Percentiles rank a stretch among this genome's conserved stretches.
phyloP scores from a whole-genome alignment of 2,797 vertebrate species.

The Macrochelys suwanniensis region DNA sequence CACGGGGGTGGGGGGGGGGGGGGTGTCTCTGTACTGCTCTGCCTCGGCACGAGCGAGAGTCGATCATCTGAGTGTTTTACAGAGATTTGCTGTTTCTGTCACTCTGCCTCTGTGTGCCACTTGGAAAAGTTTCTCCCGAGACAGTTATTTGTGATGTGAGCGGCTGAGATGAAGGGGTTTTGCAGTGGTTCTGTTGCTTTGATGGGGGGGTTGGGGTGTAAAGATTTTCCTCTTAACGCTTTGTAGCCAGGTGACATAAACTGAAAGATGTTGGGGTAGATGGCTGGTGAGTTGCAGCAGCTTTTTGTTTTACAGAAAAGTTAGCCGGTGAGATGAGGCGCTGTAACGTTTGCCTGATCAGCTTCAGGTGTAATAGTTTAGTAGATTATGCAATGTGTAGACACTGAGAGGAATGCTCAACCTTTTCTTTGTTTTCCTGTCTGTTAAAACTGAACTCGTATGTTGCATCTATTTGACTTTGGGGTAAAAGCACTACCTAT shows the following conservation, averaged over 20 bases:
- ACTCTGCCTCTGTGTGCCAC: background rate
- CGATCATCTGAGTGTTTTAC: background rate
- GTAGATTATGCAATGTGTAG: background rate
- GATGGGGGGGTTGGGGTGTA: background rate
- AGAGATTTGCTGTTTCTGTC: background rate
- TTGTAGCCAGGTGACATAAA: background rate
- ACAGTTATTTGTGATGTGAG: background rate
- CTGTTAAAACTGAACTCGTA: background rate
- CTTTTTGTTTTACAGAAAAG: background rate
- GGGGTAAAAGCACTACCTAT: background rate
- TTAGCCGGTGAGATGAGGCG: background rate
- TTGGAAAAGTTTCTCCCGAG: conserved; percentile 36
- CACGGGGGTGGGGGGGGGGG: background rate
- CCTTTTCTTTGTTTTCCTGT: background rate
- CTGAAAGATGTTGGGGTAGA: background rate
- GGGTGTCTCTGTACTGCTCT: background rate
- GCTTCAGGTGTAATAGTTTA: conserved; percentile 36
- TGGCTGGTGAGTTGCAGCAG: background rate
- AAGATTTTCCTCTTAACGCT: background rate
- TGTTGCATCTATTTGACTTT: background rate
- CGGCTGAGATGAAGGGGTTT: background rate
- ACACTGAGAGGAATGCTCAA: background rate
- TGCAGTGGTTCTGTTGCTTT: background rate
- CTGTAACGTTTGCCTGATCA: background rate
- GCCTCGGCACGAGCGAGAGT: background rate